A percentile compares a stretch with the other conserved stretches of the same genome.
Conservation (phyloP, 2,113 vertebrate genomes). For the Chionomys nivalis region DNA sequence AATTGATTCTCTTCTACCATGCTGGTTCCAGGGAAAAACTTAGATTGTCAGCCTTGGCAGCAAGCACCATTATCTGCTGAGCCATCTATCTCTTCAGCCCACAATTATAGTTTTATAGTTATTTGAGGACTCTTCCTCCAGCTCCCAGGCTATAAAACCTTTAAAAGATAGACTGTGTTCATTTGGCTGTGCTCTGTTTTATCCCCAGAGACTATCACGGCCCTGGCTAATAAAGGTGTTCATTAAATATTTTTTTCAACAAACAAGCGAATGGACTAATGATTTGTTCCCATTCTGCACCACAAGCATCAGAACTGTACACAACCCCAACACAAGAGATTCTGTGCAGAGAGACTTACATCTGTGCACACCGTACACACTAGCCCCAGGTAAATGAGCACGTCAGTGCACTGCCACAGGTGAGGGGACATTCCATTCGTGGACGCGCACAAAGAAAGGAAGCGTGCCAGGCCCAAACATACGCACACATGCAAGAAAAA, state of each 20-base stretch:
- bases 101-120: background rate
- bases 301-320: background rate
- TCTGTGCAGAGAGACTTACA: background rate
- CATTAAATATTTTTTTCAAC: conserved; percentile 62
- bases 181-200: conserved; percentile 6
- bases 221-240: background rate
- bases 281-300: background rate
- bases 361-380: background rate
- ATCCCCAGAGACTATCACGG: background rate
- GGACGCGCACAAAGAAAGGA: background rate
- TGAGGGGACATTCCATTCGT: background rate
- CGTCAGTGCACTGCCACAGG: background rate
- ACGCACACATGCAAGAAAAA: conserved; percentile 41
- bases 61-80: background rate
- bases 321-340: background rate
- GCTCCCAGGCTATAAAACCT: background rate
- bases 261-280: conserved; percentile 20
- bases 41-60: background rate
- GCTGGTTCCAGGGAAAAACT: background rate
- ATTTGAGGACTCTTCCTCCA: background rate
- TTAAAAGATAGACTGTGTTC: background rate
- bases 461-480: conserved; percentile 22
- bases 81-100: background rate
- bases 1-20: background rate
- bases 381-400: background rate